phyloP scores from a whole-genome alignment of 2,113 vertebrate genomes.

The Bos javanicus region DNA sequence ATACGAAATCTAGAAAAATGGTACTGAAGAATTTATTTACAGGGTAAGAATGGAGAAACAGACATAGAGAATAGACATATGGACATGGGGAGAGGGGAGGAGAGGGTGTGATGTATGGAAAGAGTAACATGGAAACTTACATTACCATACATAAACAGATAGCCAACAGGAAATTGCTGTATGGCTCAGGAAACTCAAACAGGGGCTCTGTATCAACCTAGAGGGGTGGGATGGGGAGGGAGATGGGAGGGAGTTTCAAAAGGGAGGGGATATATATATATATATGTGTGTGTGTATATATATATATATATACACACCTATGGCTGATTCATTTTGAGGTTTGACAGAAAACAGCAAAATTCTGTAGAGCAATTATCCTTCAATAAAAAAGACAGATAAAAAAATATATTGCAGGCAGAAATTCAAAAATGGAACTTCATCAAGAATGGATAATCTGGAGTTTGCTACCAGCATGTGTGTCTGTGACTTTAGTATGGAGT shows the following conservation, averaged over 20 bases:
- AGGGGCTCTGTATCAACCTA: background rate
- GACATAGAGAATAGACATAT: background rate
- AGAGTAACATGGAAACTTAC: background rate
- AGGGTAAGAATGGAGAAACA: background rate
- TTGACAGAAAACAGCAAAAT: background rate
- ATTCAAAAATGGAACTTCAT: background rate
- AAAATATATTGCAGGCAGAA: background rate
- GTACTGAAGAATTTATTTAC: background rate
- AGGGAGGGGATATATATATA: background rate
- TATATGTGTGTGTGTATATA: background rate
- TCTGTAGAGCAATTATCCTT: background rate
- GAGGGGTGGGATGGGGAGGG: background rate
- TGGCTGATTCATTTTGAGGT: background rate
- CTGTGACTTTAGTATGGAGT: background rate
- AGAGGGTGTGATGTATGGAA: background rate
- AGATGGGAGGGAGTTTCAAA: background rate
- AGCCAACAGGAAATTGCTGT: accelerated
- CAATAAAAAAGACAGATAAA: background rate
- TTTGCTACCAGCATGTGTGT: background rate
- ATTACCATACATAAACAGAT: background rate
- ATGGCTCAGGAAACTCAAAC: background rate
- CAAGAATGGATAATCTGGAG: too few relatives aligned
- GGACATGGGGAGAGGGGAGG: background rate
- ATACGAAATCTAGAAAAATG: background rate
- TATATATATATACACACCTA: background rate